Percentiles rank a stretch among this genome's conserved stretches.
Evolutionary conservation across 2,113 vertebrate species (phyloP).

Genomic region (Tragelaphus scriptus): DNA sequence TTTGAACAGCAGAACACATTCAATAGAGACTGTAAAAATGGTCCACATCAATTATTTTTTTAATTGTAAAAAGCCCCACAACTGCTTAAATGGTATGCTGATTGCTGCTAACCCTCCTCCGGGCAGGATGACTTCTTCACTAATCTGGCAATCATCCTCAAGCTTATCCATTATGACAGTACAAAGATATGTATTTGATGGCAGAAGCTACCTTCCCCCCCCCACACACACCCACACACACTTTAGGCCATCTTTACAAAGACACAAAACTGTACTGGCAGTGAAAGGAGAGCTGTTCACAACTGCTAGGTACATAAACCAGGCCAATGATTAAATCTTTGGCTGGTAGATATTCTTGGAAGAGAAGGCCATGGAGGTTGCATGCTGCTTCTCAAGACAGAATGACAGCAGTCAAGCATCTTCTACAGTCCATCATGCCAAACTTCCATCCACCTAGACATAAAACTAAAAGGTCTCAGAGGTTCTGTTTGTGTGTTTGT

Average conservation of each 20-base stretch:
- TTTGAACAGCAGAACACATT: background rate
- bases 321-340: background rate
- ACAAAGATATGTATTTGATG: background rate
- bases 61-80: background rate
- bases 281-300: background rate
- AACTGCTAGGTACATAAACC: background rate
- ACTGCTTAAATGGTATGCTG: background rate
- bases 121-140: background rate
- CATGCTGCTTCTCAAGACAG: background rate
- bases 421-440: background rate
- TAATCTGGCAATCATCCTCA: background rate
- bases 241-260: background rate
- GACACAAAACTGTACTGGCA: background rate
- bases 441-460: background rate
- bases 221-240: background rate
- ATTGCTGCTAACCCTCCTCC: background rate
- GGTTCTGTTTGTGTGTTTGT: background rate
- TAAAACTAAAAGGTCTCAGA: too few relatives aligned
- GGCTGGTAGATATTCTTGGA: background rate
- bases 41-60: background rate
- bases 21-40: background rate
- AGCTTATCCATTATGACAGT: background rate
- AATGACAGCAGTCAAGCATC: rapidly evolving
- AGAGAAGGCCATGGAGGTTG: background rate
- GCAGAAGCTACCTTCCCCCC: background rate